phyloP scores from a whole-genome alignment of 1,140 invertebrate species.

The Steinernema khuongi region DNA sequence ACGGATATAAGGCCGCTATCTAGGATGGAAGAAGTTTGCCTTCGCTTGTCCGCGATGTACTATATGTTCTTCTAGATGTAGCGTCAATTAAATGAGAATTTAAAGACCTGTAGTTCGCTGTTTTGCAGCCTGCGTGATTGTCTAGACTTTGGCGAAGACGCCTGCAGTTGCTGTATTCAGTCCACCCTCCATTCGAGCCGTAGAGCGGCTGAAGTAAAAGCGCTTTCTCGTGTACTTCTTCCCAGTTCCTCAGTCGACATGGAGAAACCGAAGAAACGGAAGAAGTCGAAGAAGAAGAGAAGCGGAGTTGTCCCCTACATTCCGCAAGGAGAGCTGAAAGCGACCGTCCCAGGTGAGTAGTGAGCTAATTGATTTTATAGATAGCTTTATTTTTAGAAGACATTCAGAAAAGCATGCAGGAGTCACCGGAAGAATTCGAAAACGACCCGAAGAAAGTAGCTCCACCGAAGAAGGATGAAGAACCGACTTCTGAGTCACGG shows the following conservation, averaged over 20 bases:
- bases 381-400: not conserved
- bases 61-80: slow-evolving; percentile 1
- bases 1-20: not conserved
- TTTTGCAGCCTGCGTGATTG: too few relatives aligned
- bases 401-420: not conserved
- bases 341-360: not conserved
- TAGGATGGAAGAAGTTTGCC: not conserved
- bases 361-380: not conserved
- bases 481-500: not conserved
- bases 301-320: not conserved
- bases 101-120: not conserved
- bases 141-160: too few relatives aligned
- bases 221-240: slow-evolving; percentile 6
- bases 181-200: not conserved
- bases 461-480: not conserved
- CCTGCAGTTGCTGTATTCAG: too few relatives aligned
- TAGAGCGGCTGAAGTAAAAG: not conserved
- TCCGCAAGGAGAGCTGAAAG: not conserved
- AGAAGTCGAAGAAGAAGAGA: not conserved
- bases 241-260: not conserved
- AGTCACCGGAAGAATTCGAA: not conserved
- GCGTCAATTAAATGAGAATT: not conserved
- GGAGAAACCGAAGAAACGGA: slow-evolving; percentile 10
- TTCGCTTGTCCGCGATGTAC: not conserved
- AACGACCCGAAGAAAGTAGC: not conserved